A percentile compares a stretch with the other conserved stretches of the same genome.
Evolutionary conservation across 2,113 vertebrate species (phyloP).

Genomic region (Equus quagga): DNA sequence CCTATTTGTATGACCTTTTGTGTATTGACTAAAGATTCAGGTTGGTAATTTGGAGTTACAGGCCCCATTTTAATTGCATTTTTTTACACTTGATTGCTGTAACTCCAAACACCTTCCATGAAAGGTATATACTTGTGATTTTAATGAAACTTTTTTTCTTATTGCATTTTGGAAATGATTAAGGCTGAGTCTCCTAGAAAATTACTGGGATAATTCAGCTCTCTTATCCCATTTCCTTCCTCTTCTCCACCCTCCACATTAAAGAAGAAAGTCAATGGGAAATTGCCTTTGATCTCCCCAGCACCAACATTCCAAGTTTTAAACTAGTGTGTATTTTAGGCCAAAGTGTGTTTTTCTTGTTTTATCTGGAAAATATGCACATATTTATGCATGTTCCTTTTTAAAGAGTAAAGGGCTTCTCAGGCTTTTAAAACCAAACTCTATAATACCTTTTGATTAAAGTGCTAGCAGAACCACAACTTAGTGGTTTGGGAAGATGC

Average conservation of each 20-base stretch:
- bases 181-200: slow-evolving; percentile 30
- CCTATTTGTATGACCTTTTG: not conserved
- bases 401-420: not conserved
- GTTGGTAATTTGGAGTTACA: not conserved
- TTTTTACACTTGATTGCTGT: not conserved
- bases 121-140: not conserved
- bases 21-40: not conserved
- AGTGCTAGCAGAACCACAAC: not conserved
- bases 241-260: slow-evolving; percentile 46
- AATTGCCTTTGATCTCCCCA: slow-evolving; percentile 55
- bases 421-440: slow-evolving; percentile 10
- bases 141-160: slow-evolving; percentile 28
- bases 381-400: not conserved
- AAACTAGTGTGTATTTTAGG: slow-evolving; percentile 25
- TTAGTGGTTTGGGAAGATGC: not conserved
- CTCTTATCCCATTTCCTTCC: slow-evolving; percentile 58
- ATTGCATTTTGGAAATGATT: slow-evolving; percentile 56
- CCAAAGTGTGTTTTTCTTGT: slow-evolving; percentile 21
- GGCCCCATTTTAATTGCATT: slow-evolving; percentile 16
- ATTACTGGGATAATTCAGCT: slow-evolving; percentile 38
- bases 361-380: slow-evolving; percentile 45
- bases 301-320: slow-evolving; percentile 48
- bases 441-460: not conserved
- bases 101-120: not conserved
- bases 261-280: slow-evolving; percentile 31